Evolutionary conservation across 1,140 invertebrate species (phyloP).

Genomic region (Harlomillsia oculata): DNA sequence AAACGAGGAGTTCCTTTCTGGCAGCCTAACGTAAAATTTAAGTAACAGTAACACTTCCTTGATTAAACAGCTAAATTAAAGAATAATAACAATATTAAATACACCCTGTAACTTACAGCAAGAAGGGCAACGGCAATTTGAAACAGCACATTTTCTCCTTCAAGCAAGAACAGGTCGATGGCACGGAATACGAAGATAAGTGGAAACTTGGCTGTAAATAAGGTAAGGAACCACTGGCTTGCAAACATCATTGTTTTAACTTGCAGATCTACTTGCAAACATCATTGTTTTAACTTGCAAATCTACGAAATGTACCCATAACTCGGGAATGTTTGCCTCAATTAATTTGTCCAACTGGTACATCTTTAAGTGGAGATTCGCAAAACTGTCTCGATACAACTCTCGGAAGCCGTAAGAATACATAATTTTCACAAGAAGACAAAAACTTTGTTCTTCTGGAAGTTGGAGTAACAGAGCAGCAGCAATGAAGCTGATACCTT

Average conservation of each 20-base stretch:
- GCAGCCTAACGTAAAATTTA: conserved; percentile 51
- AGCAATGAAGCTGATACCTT: conserved; percentile 92
- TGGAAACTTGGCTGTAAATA: conserved; percentile 97
- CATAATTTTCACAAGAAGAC: conserved; percentile 92
- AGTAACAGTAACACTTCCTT: conserved; percentile 8
- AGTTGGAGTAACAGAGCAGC: conserved; percentile 92
- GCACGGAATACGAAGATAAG: conserved; percentile 95
- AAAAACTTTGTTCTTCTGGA: conserved; percentile 99
- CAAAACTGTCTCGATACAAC: conserved; percentile 92
- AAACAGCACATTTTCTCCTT: conserved; percentile 90
- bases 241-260: conserved; percentile 99
- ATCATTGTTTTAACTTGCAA: conserved; percentile 89
- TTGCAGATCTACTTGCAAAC: conserved; percentile 69
- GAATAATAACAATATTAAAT: neutral
- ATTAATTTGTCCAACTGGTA: conserved; percentile 94
- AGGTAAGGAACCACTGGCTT: conserved; percentile 97
- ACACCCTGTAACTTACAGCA: conserved; percentile 51
- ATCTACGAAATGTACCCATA: conserved; percentile 82
- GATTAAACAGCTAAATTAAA: conserved; percentile 3
- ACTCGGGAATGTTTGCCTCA: conserved; percentile 77
- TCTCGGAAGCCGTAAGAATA: conserved; percentile 89
- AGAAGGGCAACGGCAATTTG: conserved; percentile 89
- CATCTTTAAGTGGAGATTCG: conserved; percentile 85
- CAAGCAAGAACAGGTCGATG: conserved; percentile 86
- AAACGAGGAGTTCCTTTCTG: conserved; percentile 80